phyloP scores from a whole-genome alignment of 2,113 vertebrate species.

The Saguinus midas region DNA sequence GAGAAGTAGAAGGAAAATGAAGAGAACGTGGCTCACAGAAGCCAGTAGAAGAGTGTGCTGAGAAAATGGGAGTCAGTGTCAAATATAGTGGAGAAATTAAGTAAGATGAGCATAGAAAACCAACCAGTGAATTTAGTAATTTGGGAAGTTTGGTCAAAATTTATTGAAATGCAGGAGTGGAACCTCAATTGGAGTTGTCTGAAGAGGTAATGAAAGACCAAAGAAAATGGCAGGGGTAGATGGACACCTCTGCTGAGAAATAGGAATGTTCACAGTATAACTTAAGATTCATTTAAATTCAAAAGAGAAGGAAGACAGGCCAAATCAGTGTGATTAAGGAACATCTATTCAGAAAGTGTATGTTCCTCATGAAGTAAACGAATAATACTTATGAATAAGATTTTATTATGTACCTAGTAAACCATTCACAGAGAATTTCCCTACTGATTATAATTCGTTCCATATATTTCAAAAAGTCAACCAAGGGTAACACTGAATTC shows the following conservation, averaged over 20 bases:
- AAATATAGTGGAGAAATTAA: not conserved
- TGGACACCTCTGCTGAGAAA: not conserved
- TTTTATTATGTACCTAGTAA: not conserved
- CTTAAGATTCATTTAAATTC: not conserved
- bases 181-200: not conserved
- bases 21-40: not conserved
- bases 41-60: not conserved
- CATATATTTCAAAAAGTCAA: not conserved
- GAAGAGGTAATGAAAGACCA: not conserved
- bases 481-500: not conserved
- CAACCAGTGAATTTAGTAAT: not conserved
- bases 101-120: not conserved
- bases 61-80: not conserved
- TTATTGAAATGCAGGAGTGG: not conserved
- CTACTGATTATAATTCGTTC: not conserved
- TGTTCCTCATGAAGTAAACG: slow-evolving; percentile 12
- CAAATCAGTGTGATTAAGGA: not conserved
- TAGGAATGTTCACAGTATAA: not conserved
- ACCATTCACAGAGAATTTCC: not conserved
- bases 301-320: not conserved
- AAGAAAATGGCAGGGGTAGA: too few relatives aligned
- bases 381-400: not conserved
- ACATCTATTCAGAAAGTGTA: not conserved
- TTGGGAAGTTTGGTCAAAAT: not conserved
- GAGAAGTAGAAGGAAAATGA: not conserved